Base-by-base conservation (phyloP, 1,140 invertebrate genomes). In the Drosophila littoralis region DNA sequence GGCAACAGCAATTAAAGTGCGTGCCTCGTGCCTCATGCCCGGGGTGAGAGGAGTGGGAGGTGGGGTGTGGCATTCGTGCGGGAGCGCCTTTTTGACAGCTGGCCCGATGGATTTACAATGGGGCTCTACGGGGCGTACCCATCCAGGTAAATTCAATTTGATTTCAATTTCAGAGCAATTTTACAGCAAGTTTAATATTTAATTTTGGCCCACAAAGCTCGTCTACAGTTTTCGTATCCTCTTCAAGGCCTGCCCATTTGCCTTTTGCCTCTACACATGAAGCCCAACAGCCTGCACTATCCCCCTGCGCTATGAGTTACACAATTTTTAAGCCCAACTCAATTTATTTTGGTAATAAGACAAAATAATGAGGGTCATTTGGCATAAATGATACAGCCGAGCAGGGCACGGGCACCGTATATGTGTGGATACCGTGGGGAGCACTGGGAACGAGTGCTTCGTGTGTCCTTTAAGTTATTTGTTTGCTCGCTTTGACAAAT, bases 281-380 rank as follows among this genome's bases (percentile, higher is more conserved):
- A 55, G 33, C 45, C 9, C 15, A 36, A 33, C 28, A 13, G 7
- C 28, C 6, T 13, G 13, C 42, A 43, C 17, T 22, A 48, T 6
- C 22, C 9, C 17, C 45, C 1, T 15, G 40, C 46, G 46, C 46
- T 50, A n/a, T 6, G 10, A n/a, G 28, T 7, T n/a, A 13, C 60
- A 57, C 32, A 74, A 58, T 80, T 88, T 82, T 88, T 63, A 83
- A 76, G 81, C 75, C 82, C 81, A 89, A 89, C 84, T 89, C 85
- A 89, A 89, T 89, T 89, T 89, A 89, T 89, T 89, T 81, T 76
- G 74, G 80, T 89, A 89, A 89, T 90, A 89, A 79, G 84, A 66
- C 65, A 77, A 78, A 89, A 74, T 89, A 89, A 89, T 89, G 84
- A 84, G 81, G 85, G 84, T 89, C 85, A 89, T 89, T 89, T 84